These are phyloP conservation scores for Neosilurus hyrtlii DNA, from an alignment of 2,797 vertebrate species.

Conservation along the genomic window DNA sequence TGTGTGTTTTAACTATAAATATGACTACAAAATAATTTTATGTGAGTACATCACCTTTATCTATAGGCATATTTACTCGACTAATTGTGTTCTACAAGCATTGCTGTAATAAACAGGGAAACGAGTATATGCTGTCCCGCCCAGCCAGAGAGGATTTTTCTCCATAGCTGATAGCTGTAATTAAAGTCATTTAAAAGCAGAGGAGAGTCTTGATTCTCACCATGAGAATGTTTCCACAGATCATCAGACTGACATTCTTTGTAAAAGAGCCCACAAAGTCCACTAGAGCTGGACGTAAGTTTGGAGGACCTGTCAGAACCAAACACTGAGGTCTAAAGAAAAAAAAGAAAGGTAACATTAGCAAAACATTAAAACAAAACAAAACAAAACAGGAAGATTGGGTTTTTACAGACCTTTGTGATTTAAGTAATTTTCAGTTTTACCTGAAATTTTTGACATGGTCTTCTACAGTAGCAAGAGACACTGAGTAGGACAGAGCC, in stretches of 20 bases:
- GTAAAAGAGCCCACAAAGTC: slow-evolving; percentile 76
- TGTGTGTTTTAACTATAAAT: too few relatives aligned
- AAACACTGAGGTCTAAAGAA: slow-evolving; percentile 74
- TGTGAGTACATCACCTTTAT: too few relatives aligned
- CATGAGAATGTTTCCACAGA: slow-evolving; percentile 74
- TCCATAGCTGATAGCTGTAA: background rate
- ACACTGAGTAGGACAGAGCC: slow-evolving; percentile 72
- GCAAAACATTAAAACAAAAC: background rate
- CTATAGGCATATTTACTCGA: too few relatives aligned
- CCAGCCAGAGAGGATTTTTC: background rate
- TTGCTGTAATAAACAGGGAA: background rate
- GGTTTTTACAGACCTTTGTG: too few relatives aligned
- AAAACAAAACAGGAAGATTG: background rate
- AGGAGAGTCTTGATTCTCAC: slow-evolving; percentile 51
- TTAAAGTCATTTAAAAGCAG: background rate
- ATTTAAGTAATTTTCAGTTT: background rate
- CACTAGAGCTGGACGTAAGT: slow-evolving; percentile 71
- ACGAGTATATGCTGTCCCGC: background rate
- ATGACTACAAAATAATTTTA: too few relatives aligned
- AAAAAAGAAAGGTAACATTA: background rate
- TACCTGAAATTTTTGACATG: slow-evolving; percentile 79
- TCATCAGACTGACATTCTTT: slow-evolving; percentile 76
- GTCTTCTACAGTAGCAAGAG: slow-evolving; percentile 69
- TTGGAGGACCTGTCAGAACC: slow-evolving; percentile 73
- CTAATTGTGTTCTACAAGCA: background rate